Evolutionary conservation across 2,888 invertebrate genomes (phyloP).

Genomic region (Lepetodrilus schrolli): DNA sequence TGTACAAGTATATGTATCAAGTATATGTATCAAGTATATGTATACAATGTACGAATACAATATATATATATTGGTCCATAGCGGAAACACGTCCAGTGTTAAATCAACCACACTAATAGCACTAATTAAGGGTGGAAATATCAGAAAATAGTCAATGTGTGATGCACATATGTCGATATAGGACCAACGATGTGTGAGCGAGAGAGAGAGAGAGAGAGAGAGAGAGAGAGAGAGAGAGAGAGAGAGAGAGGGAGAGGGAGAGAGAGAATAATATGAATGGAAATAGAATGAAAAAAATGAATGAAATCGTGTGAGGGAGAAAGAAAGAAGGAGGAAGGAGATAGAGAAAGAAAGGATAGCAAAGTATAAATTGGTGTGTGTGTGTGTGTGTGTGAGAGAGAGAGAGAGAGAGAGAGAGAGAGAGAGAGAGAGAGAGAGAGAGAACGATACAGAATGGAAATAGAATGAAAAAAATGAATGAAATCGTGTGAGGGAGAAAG

Average conservation of each 20-base stretch:
- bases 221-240: not conserved
- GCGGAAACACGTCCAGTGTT: no score
- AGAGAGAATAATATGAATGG: conserved; percentile 27
- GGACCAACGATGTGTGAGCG: not conserved
- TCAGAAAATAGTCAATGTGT: no score
- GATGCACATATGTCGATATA: no score
- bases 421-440: conserved; percentile 25
- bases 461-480: conserved; percentile 18
- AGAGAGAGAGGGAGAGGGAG: not conserved
- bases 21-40: no score
- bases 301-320: not conserved
- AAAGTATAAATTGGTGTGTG: no score
- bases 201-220: not conserved
- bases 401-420: conserved; percentile 29
- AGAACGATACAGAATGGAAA: no score
- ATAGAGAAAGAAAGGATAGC: not conserved
- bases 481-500: not conserved
- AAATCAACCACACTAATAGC: no score
- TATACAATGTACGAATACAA: no score
- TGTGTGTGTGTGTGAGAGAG: no score
- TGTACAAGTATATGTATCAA: no score
- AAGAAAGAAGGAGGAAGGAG: not conserved
- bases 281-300: conserved; percentile 15
- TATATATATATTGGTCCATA: no score
- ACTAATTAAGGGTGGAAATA: no score